These are phyloP conservation scores for Periparus ater DNA, from an alignment of 2,797 vertebrate genomes.

Conservation along the genomic window DNA sequence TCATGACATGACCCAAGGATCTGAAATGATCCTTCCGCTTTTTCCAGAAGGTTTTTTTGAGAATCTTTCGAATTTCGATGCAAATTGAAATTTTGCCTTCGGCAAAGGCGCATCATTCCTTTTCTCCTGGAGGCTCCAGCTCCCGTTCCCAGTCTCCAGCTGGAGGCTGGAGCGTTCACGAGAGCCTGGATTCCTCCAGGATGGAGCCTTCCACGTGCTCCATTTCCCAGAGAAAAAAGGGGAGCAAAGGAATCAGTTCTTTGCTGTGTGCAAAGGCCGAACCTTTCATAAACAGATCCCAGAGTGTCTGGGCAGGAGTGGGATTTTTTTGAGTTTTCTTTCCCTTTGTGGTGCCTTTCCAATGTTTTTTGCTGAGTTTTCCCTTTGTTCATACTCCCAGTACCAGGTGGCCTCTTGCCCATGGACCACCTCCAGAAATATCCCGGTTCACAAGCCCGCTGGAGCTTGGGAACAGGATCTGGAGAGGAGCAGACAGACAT, in stretches of 20 bases:
- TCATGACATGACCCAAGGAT: fast-evolving
- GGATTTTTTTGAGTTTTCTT: not conserved
- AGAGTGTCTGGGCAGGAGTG: fast-evolving
- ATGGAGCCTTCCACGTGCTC: not conserved
- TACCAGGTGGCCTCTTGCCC: not conserved
- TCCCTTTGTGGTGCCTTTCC: not conserved
- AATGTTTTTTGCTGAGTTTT: not conserved
- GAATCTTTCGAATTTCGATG: fast-evolving
- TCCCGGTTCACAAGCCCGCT: fast-evolving
- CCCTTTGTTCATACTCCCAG: not conserved
- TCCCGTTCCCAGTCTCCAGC: not conserved
- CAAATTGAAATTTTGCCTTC: not conserved
- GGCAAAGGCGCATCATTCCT: not conserved
- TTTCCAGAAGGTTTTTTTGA: not conserved
- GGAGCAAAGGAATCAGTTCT: not conserved
- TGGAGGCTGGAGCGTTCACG: fast-evolving
- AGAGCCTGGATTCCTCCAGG: not conserved
- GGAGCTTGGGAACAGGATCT: not conserved
- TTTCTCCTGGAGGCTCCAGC: not conserved
- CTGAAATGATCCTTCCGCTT: not conserved
- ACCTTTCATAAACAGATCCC: not conserved
- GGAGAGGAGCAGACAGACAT: not conserved
- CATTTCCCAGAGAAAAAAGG: not conserved
- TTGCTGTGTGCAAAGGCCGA: not conserved
- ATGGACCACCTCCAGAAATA: not conserved